phyloP scores from a whole-genome alignment of 2,113 vertebrate species.

The Turdus rufiventris region DNA sequence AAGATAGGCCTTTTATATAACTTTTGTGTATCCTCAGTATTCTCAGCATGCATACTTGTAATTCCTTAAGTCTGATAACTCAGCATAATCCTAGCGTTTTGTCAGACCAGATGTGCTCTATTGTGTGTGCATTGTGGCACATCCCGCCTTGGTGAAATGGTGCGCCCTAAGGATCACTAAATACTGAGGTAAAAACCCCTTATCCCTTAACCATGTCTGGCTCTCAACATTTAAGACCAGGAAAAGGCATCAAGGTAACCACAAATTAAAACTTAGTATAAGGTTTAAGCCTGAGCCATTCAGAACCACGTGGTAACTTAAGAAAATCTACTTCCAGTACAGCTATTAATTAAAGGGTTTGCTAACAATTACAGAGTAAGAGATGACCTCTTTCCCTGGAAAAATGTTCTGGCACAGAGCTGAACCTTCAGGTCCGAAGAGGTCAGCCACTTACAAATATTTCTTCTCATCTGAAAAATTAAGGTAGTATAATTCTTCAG shows the following conservation, averaged over 20 bases:
- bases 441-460: not conserved
- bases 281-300: not conserved
- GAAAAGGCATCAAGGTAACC: not conserved
- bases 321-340: not conserved
- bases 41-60: not conserved
- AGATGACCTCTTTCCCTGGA: not conserved
- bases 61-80: not conserved
- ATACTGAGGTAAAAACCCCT: too few relatives aligned
- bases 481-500: not conserved
- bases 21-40: not conserved
- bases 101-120: not conserved
- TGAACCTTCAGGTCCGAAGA: not conserved
- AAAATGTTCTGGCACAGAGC: not conserved
- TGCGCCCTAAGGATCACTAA: not conserved
- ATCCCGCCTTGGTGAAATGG: not conserved
- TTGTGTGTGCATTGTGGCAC: rapidly evolving
- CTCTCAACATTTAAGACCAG: not conserved
- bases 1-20: not conserved
- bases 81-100: not conserved
- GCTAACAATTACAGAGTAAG: not conserved
- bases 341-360: not conserved
- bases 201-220: not conserved
- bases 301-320: not conserved
- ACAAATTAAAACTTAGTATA: not conserved
- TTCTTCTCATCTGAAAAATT: not conserved